phyloP scores from a whole-genome alignment of 2,888 invertebrate genomes.

The Mesopsocus fuscifrons region DNA sequence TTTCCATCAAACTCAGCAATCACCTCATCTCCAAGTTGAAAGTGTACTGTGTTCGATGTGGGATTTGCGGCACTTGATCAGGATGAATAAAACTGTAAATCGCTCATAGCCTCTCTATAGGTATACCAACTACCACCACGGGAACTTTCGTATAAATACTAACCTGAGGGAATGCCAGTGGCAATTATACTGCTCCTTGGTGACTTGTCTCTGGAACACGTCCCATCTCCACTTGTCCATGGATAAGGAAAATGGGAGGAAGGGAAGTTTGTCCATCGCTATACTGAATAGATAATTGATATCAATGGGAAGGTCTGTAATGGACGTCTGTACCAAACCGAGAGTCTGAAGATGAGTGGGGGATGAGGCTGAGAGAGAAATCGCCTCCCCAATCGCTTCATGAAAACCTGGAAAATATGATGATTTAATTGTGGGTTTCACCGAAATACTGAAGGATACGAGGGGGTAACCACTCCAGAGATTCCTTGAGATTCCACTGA shows the following conservation, averaged over 20 bases:
- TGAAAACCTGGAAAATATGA: constrained; percentile 51
- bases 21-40: too few relatives aligned
- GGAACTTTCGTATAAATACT: too few relatives aligned
- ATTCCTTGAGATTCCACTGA: too few relatives aligned
- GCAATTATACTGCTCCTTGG: constrained; percentile 63
- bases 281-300: constrained; percentile 68
- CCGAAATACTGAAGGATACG: neutral
- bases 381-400: constrained; percentile 79
- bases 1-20: too few relatives aligned
- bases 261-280: constrained; percentile 70
- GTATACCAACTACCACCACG: neutral
- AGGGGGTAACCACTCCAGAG: too few relatives aligned
- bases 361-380: constrained; percentile 67
- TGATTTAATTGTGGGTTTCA: neutral
- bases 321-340: constrained; percentile 59
- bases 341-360: constrained; percentile 69
- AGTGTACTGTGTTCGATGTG: too few relatives aligned
- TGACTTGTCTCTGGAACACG: constrained; percentile 53
- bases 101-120: neutral
- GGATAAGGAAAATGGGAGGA: constrained; percentile 65
- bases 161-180: constrained; percentile 75
- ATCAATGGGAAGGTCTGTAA: constrained; percentile 63
- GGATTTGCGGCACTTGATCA: too few relatives aligned
- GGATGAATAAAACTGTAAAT: too few relatives aligned
- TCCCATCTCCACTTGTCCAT: constrained; percentile 79